Percentiles rank a stretch among this genome's conserved stretches.
Evolutionary conservation across 2,797 vertebrate species (phyloP).

Genomic region (Thalassophryne amazonica): DNA sequence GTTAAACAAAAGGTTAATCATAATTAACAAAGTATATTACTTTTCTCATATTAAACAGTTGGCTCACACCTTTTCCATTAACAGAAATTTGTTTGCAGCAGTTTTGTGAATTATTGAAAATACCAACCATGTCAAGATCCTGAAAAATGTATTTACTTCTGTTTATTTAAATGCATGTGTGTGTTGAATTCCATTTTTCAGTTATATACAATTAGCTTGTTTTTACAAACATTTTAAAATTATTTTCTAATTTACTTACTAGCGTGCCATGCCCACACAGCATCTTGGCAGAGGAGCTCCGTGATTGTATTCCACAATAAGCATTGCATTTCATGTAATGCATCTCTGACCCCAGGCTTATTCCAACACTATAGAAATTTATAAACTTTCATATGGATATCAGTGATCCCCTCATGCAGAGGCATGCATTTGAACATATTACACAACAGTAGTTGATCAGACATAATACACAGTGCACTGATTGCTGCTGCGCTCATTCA

Average conservation of each 20-base stretch:
- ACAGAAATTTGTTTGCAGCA: constrained; percentile 65
- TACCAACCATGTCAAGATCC: constrained; percentile 57
- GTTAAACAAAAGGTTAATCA: constrained; percentile 76
- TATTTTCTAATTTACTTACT: not conserved
- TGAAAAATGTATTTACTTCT: constrained; percentile 42
- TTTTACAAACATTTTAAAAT: constrained; percentile 1
- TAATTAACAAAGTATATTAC: constrained; percentile 74
- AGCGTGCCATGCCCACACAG: not conserved
- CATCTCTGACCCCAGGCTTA: not conserved
- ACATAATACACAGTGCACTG: constrained; percentile 21
- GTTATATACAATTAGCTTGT: constrained; percentile 26
- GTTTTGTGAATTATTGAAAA: constrained; percentile 65
- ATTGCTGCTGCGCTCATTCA: constrained; percentile 42
- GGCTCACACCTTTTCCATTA: constrained; percentile 72
- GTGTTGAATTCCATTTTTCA: constrained; percentile 10
- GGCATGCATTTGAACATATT: constrained; percentile 23
- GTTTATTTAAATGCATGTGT: not conserved
- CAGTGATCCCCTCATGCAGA: constrained; percentile 14
- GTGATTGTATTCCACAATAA: not conserved
- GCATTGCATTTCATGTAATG: no score
- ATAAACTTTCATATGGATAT: constrained; percentile 10
- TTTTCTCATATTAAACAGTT: constrained; percentile 67
- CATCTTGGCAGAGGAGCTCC: not conserved
- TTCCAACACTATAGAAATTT: no score
- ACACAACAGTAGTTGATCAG: constrained; percentile 43